phyloP scores from a whole-genome alignment of 2,113 vertebrate species.

The Brachirus orientalis region DNA sequence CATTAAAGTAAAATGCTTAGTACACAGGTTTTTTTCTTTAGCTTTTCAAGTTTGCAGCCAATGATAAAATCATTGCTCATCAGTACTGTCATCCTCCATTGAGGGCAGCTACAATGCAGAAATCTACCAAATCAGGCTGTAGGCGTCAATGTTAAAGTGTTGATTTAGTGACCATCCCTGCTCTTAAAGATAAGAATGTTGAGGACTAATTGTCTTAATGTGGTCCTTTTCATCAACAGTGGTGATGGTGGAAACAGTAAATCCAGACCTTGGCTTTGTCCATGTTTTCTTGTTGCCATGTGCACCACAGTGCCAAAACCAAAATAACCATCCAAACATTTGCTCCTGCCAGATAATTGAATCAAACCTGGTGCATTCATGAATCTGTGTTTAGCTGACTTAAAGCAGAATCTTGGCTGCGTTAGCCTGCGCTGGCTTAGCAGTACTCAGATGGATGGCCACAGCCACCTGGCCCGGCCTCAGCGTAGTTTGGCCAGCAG shows the following conservation, averaged over 20 bases:
- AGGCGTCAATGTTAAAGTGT: not conserved
- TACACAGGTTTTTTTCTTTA: not conserved
- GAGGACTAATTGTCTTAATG: not conserved
- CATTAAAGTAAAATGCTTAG: too few species aligned
- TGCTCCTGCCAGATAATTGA: slow-evolving; percentile 18
- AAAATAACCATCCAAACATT: slow-evolving; percentile 28
- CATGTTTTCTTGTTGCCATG: slow-evolving; percentile 26
- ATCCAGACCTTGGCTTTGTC: slow-evolving; percentile 13
- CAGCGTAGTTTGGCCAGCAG: slow-evolving; percentile 41
- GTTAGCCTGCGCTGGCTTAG: slow-evolving; percentile 35
- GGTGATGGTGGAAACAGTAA: not conserved
- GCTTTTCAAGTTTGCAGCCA: not conserved
- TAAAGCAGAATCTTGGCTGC: slow-evolving; percentile 10
- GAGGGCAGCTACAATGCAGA: slow-evolving; percentile 8
- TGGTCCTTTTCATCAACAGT: not conserved
- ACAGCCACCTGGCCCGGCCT: slow-evolving; percentile 24
- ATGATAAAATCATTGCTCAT: not conserved
- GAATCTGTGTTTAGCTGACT: not conserved
- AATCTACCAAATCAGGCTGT: not conserved
- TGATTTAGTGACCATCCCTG: not conserved
- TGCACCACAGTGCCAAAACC: slow-evolving; percentile 14
- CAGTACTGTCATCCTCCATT: not conserved
- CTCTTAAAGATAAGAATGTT: not conserved
- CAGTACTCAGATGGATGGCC: slow-evolving; percentile 17
- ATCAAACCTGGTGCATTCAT: slow-evolving; percentile 3